A percentile compares a stretch with the other conserved stretches of the same genome.
Evolutionary conservation across 1,140 invertebrate species (phyloP).

Genomic region (Muscidifurax raptorellus): DNA sequence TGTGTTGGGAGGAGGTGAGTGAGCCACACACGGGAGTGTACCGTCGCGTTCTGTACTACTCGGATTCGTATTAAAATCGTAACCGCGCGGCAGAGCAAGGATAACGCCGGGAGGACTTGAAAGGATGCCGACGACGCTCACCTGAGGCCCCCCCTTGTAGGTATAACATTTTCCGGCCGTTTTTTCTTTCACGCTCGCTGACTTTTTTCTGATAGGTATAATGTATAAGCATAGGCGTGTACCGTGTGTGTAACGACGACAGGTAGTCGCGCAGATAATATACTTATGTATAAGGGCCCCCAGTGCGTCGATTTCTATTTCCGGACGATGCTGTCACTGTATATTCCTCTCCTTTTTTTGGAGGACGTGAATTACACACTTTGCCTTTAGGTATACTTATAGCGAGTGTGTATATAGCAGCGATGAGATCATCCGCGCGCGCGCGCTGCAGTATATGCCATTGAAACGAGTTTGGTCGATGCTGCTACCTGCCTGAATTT

Average conservation of each 20-base stretch:
- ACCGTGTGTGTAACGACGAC: background rate
- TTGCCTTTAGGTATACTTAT: background rate
- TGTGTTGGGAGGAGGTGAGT: background rate
- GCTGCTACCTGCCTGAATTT: background rate
- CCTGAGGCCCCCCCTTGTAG: background rate
- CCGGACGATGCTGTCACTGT: constrained; percentile 58
- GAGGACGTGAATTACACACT: constrained; percentile 4
- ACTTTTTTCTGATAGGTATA: too few relatives aligned
- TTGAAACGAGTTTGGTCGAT: constrained; percentile 49
- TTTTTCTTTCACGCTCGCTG: too few relatives aligned
- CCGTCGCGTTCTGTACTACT: too few relatives aligned
- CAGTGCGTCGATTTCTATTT: constrained; percentile 47
- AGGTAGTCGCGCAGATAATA: constrained; percentile 9
- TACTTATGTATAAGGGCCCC: background rate
- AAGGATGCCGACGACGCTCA: constrained; percentile 11
- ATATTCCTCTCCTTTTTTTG: constrained; percentile 27
- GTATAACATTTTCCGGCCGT: too few relatives aligned
- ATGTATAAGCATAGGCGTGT: background rate
- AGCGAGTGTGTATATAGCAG: background rate
- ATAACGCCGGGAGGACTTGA: background rate
- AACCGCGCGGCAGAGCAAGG: background rate
- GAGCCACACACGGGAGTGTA: background rate
- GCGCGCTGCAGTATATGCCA: background rate
- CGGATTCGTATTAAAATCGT: background rate
- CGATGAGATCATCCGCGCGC: constrained; percentile 42